phyloP scores from a whole-genome alignment of 1,140 invertebrate species.

The Dreissena rostriformis region DNA sequence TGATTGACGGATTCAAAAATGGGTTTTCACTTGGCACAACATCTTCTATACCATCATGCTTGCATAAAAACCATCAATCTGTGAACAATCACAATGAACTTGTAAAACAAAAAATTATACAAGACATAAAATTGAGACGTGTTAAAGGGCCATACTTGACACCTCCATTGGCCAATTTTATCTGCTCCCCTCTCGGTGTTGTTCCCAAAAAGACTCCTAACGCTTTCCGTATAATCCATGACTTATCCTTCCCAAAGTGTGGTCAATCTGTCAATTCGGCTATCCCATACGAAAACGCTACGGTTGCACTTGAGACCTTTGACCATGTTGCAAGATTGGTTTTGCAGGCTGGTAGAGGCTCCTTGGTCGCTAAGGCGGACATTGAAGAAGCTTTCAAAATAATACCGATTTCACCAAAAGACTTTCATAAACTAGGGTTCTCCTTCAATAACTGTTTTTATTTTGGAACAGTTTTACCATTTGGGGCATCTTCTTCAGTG shows the following conservation, averaged over 20 bases:
- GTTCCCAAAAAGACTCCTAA: constrained; percentile 7
- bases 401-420: constrained; percentile 12
- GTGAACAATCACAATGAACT: not conserved
- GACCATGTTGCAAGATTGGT: constrained; percentile 8
- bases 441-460: not conserved
- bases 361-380: constrained; percentile 34
- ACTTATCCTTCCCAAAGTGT: constrained; percentile 2
- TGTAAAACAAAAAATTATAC: not conserved
- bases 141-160: not conserved
- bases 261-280: constrained; percentile 9
- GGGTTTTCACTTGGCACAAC: constrained; percentile 15
- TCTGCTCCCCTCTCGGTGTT: constrained; percentile 3
- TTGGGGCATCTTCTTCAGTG: constrained; percentile 21
- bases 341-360: not conserved
- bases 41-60: not conserved
- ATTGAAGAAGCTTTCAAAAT: constrained; percentile 37
- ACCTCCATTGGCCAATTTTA: constrained; percentile 4
- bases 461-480: constrained; percentile 22
- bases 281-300: constrained; percentile 1
- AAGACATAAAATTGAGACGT: not conserved
- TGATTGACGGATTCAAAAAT: constrained; percentile 21
- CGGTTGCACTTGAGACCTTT: constrained; percentile 20
- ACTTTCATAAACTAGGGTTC: constrained; percentile 26
- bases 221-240: constrained; percentile 9
- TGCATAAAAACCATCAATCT: not conserved